Evolutionary conservation across 2,113 vertebrate species (phyloP).

Genomic region (Psilopogon haemacephalus): DNA sequence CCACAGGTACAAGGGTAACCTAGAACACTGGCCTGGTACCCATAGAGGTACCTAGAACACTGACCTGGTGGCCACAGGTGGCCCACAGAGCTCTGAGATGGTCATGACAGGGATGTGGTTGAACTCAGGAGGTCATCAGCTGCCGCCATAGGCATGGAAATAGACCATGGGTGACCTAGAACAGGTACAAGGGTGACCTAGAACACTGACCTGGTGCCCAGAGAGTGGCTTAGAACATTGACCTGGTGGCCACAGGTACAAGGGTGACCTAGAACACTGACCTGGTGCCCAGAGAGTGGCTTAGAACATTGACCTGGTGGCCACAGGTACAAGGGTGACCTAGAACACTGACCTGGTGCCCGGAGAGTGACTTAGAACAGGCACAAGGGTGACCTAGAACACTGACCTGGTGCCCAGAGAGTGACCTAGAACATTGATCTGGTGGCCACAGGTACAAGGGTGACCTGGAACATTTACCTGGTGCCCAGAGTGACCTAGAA

Average conservation of each 20-base stretch:
- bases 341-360: background rate
- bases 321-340: background rate
- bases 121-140: too few species aligned
- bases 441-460: background rate
- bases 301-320: background rate
- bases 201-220: background rate
- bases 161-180: too few species aligned
- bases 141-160: too few species aligned
- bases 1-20: too few species aligned
- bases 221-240: background rate
- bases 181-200: too few species aligned
- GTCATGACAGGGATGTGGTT: fast-evolving
- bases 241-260: background rate
- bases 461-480: background rate
- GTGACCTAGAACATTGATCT: background rate
- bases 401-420: background rate
- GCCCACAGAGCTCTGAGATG: too few species aligned
- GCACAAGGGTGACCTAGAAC: too few species aligned
- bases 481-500: too few species aligned
- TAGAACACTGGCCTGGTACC: too few species aligned
- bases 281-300: background rate
- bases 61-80: background rate
- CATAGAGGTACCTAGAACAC: too few species aligned
- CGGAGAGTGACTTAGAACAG: too few species aligned
- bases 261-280: background rate